Evolutionary conservation across 2,113 vertebrate genomes (phyloP), one percentile per base, ranked within the genome.

Genomic region (Forbesichthys agassizii): DNA sequence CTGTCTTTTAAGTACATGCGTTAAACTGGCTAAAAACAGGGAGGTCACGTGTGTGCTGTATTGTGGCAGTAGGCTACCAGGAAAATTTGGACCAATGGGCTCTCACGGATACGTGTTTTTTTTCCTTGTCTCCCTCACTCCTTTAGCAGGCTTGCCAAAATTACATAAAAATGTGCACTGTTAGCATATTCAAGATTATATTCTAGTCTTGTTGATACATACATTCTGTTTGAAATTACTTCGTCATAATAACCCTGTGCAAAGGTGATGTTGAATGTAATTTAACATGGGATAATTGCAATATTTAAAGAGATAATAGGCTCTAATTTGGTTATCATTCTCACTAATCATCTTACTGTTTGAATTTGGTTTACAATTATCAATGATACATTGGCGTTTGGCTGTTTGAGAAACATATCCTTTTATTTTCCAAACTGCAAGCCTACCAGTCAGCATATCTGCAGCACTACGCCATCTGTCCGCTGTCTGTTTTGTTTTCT

Each of bases 1-100:
- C 85, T 85, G 93, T 93, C 88, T 75, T 87, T 91, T 92, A 90
- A 90, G 66, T 77, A 80, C 86, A 90, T 72, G 87, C 87, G 88
- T 88, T 80, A 72, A 80, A 88, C 73, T 88, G 88, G 82, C 80
- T 86, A 85, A 90, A 89, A 86, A 90, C 82, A 88, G 85, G 78
- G 48, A 71, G 86, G 87, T 91, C 90, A 92, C 91, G 89, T 91
- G 90, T 82, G 79, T 64, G 77, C 90, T 71, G 88, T 81, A 89
- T 88, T 90, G 84, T 89, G 84, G 90, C 91, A 88, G 87, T 80
- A 27, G 27, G 27, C 27, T 27, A 74, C 80, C 79, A 70, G 85
- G 75, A 83, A 81, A 79, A 76, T 75, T 48, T 86, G 81, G 79
- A 89, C 92, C 92, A 93, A 93, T 93, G 60, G 78, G 84, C 73